These are phyloP conservation scores for Trogon melanurus DNA, from an alignment of 2,113 vertebrate genomes.

Conservation along the genomic window DNA sequence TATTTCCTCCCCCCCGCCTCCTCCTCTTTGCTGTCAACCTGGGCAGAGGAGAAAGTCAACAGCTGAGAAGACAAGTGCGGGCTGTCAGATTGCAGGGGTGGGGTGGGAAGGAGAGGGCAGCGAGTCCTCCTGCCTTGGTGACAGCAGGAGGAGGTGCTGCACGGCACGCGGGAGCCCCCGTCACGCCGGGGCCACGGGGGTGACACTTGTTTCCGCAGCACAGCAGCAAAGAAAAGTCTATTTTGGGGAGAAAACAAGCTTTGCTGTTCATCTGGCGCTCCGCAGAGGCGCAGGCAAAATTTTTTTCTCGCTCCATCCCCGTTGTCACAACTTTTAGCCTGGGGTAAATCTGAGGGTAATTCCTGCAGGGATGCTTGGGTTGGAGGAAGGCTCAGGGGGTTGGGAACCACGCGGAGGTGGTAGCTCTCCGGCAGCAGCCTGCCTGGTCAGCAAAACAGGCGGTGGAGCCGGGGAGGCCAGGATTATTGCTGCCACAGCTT, in stretches of 20 bases:
- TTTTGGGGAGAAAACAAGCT: not conserved
- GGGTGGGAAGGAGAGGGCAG: slow-evolving; percentile 22
- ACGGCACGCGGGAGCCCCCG: rapidly evolving
- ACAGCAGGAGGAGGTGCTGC: not conserved
- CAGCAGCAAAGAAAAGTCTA: not conserved
- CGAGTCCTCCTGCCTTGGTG: not conserved
- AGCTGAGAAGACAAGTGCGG: slow-evolving; percentile 15
- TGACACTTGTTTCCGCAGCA: not conserved
- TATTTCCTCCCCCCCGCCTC: not conserved
- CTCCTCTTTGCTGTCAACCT: not conserved
- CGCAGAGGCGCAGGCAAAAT: not conserved
- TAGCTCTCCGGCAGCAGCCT: not conserved
- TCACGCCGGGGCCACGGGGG: not conserved
- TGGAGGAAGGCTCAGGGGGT: not conserved
- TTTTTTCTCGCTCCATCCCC: rapidly evolving
- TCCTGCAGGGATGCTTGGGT: not conserved
- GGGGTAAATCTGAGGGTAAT: not conserved
- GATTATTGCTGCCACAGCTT: slow-evolving; percentile 61
- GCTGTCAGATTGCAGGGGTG: slow-evolving; percentile 4
- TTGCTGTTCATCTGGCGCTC: not conserved
- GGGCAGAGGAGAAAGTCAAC: not conserved
- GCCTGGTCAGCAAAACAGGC: slow-evolving; percentile 51
- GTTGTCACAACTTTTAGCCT: not conserved
- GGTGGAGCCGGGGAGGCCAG: not conserved
- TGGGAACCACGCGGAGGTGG: not conserved